phyloP scores from a whole-genome alignment of 2,888 invertebrate genomes.

The Sarcophaga caerulescens region DNA sequence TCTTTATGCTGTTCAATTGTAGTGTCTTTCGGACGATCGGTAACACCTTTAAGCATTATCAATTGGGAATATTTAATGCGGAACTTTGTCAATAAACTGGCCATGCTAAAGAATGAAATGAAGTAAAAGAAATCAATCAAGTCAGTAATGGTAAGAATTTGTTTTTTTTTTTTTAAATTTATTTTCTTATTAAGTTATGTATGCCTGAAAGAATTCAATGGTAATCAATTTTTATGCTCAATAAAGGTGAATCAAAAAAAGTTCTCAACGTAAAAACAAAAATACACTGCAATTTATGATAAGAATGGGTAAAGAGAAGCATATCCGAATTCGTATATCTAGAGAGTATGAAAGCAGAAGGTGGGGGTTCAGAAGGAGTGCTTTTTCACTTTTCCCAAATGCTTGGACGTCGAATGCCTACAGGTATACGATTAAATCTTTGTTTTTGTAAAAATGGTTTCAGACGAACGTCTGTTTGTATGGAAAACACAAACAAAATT shows the following conservation, averaged over 20 bases:
- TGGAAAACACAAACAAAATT: too few relatives aligned
- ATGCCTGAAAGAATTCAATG: background rate
- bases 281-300: background rate
- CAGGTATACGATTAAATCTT: too few relatives aligned
- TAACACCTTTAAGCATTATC: constrained; percentile 94
- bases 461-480: too few relatives aligned
- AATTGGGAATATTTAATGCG: constrained; percentile 96
- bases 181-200: constrained; percentile 1
- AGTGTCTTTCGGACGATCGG: constrained; percentile 88
- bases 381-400: too few relatives aligned
- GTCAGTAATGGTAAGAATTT: constrained; percentile 17
- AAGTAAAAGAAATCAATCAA: constrained; percentile 51
- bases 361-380: too few relatives aligned
- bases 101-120: constrained; percentile 86
- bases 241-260: background rate
- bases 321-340: too few relatives aligned
- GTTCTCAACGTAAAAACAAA: background rate
- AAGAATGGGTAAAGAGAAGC: too few relatives aligned
- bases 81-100: constrained; percentile 94
- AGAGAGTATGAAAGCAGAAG: too few relatives aligned
- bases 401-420: too few relatives aligned
- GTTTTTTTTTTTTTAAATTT: too few relatives aligned
- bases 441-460: too few relatives aligned
- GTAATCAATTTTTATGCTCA: constrained; percentile 4
- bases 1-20: constrained; percentile 89